A percentile compares a stretch with the other conserved stretches of the same genome.
Evolutionary conservation across 2,113 vertebrate species (phyloP).

Genomic region (Meleagris gallopavo): DNA sequence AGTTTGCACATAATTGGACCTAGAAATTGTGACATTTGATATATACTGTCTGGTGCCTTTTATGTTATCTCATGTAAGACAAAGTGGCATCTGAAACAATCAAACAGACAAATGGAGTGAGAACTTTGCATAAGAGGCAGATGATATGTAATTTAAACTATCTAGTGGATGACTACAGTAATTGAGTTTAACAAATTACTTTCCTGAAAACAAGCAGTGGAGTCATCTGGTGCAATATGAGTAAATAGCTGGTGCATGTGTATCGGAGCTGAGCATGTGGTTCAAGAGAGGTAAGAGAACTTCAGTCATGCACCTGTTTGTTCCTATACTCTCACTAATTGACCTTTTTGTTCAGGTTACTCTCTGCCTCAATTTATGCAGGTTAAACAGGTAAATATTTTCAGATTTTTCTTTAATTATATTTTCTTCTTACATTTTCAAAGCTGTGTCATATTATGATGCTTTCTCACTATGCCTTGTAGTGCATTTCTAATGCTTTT

Average conservation of each 20-base stretch:
- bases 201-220: neutral
- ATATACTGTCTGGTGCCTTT: neutral
- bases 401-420: neutral
- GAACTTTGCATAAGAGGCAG: conserved; percentile 19
- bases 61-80: neutral
- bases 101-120: conserved; percentile 29
- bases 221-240: neutral
- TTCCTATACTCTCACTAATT: neutral
- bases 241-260: neutral
- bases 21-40: neutral
- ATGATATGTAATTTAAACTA: conserved; percentile 29
- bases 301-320: neutral
- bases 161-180: conserved; percentile 10
- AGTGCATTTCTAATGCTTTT: neutral
- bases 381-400: neutral
- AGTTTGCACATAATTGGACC: neutral
- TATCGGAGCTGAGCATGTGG: neutral
- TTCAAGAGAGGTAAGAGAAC: neutral
- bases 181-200: conserved; percentile 28
- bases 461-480: neutral
- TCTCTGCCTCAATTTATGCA: neutral
- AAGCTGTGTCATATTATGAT: neutral
- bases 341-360: neutral
- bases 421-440: neutral
- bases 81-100: conserved; percentile 13